phyloP scores from a whole-genome alignment of 2,113 vertebrate genomes.

The Noturus placidus region DNA sequence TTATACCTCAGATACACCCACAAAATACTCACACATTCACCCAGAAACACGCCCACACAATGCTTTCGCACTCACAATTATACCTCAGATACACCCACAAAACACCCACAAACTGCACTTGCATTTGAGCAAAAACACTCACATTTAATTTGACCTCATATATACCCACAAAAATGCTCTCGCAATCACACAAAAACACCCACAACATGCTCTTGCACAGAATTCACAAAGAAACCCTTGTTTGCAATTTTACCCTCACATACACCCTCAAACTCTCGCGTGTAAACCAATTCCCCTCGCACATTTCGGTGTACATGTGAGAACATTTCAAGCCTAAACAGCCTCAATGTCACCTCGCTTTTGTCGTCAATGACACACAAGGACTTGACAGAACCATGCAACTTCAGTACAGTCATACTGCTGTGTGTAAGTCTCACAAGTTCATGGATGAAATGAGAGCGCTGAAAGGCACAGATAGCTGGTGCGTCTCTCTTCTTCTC shows the following conservation, averaged over 20 bases:
- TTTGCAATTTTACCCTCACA: not conserved
- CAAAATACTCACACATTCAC: not conserved
- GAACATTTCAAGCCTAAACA: not conserved
- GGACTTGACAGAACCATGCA: not conserved
- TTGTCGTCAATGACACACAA: not conserved
- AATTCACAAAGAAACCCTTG: not conserved
- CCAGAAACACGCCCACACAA: not conserved
- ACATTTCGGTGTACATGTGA: not conserved
- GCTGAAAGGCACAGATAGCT: constrained; percentile 55
- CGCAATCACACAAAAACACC: not conserved
- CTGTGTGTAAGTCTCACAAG: constrained; percentile 1
- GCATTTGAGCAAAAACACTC: not conserved
- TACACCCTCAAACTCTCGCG: not conserved
- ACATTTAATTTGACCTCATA: not conserved
- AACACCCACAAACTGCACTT: not conserved
- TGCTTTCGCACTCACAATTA: not conserved
- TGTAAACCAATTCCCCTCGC: too few species aligned
- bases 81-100: not conserved
- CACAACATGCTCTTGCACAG: not conserved
- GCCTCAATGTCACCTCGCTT: not conserved
- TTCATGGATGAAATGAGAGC: constrained; percentile 25
- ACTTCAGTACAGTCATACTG: constrained; percentile 1
- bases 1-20: not conserved
- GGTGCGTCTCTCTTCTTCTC: not conserved
- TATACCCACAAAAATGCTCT: not conserved